phyloP scores from a whole-genome alignment of 92 coral and sea anemone genomes.

The Phymanthus crucifer region DNA sequence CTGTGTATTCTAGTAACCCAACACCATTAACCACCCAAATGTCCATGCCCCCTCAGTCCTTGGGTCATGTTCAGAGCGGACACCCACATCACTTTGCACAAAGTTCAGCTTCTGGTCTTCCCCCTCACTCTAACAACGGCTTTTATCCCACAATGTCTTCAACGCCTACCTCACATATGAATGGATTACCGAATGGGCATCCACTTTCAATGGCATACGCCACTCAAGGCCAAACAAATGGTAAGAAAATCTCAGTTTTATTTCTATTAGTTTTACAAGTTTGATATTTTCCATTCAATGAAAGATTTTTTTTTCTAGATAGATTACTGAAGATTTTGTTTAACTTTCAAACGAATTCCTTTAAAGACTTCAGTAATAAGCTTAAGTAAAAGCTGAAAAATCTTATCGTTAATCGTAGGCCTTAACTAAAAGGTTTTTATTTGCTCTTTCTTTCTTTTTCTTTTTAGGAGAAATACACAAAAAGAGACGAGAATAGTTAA shows the following conservation, averaged over 20 bases:
- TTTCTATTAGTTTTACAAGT: background rate
- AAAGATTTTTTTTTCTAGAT: too few relatives aligned
- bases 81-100: conserved; percentile 23
- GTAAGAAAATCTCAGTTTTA: conserved; percentile 8
- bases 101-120: conserved; percentile 6
- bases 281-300: background rate
- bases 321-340: too few relatives aligned
- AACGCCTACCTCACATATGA: conserved; percentile 57
- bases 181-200: conserved; percentile 29
- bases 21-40: background rate
- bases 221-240: conserved; percentile 31
- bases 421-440: too few relatives aligned
- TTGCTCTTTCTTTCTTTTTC: background rate
- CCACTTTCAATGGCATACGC: conserved; percentile 17
- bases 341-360: too few relatives aligned
- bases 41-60: conserved; percentile 7
- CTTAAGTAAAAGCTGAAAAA: too few relatives aligned
- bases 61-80: conserved; percentile 12
- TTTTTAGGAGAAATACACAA: background rate
- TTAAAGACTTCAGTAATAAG: too few relatives aligned
- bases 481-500: background rate
- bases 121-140: conserved; percentile 25
- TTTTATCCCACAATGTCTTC: conserved; percentile 82
- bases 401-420: too few relatives aligned
- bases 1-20: background rate